Evolutionary conservation across 2,888 invertebrate genomes (phyloP), one percentile per base, ranked within the genome.

Genomic region (Augochlorella aurata): DNA sequence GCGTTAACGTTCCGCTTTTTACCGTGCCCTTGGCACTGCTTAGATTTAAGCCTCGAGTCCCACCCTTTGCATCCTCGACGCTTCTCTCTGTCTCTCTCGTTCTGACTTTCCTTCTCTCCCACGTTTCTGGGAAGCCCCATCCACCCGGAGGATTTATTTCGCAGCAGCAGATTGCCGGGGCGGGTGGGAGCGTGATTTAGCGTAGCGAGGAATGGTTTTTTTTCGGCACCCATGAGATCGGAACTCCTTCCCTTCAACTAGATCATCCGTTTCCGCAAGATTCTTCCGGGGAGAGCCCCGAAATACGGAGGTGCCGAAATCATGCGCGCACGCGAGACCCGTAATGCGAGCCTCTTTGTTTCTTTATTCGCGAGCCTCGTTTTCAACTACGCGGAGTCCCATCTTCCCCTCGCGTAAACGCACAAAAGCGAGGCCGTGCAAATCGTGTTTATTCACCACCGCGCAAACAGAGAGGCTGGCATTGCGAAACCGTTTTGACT

Each of bases 81-180:
- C 45, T 69, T 70, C 50, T 66, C 66, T 29, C 44, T 9, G 21
- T 14, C 58, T n/a, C 61, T 24, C 58, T 58, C 73, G 9, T 47
- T 12, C 12, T 10, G 10, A 14, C 58, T 16, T 14, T 16, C 21
- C 16, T 14, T 71, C 65, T 58, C 18, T 58, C 61, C 61, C 50
- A 54, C 18, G 65, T 54, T 52, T 45, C 70, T 29, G 61, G 58
- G 74, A 67, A 79, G 65, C 75, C 74, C 76, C 71, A 44, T 74
- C 80, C 65, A 63, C 63, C 66, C 29, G 9, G 54, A 82, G 63
- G 85, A 88, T 88, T 88, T 88, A 88, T 88, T 84, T 84, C 84
- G 21, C 61, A 66, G 61, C 38, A 18, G 75, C 74, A 83, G 87
- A 88, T 88, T 83, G 88, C 66, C 52, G 70, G 85, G 87, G 85